Conservation (phyloP, 1,140 invertebrate genomes). For the Drosophila santomea region DNA sequence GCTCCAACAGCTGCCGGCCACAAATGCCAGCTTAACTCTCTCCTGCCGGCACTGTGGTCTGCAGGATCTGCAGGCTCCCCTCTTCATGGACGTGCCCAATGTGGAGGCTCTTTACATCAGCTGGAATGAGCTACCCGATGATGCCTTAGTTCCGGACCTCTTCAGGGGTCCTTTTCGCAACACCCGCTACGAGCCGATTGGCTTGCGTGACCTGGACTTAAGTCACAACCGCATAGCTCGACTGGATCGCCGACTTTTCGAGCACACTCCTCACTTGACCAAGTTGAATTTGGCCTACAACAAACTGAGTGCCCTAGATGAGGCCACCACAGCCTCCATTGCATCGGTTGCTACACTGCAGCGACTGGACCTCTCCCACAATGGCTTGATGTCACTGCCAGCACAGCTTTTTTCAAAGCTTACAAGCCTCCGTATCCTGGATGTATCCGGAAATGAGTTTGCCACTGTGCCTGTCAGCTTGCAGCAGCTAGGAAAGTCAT, state of each 20-base stretch:
- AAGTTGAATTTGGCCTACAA: conserved; percentile 89
- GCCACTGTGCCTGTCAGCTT: conserved; percentile 86
- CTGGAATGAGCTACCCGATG: conserved; percentile 89
- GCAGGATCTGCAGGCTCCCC: conserved; percentile 86
- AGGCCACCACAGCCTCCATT: conserved; percentile 87
- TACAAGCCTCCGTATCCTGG: conserved; percentile 85
- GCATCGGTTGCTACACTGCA: conserved; percentile 85
- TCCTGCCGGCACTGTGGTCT: conserved; percentile 86
- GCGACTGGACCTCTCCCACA: conserved; percentile 87
- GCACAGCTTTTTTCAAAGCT: conserved; percentile 84
- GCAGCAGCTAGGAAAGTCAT: conserved; percentile 84
- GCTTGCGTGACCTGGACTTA: conserved; percentile 88
- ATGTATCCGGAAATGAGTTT: conserved; percentile 87
- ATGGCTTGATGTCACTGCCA: conserved; percentile 86
- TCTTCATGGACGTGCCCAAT: conserved; percentile 88
- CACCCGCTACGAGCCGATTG: conserved; percentile 87
- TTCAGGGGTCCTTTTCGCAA: conserved; percentile 87
- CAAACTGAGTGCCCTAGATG: conserved; percentile 88
- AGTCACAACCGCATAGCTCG: conserved; percentile 89
- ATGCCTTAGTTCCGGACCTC: conserved; percentile 86
- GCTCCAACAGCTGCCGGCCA: conserved; percentile 84
- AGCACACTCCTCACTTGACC: conserved; percentile 88
- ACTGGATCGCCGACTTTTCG: conserved; percentile 89
- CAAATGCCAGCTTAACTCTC: conserved; percentile 77
- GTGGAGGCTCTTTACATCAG: conserved; percentile 90